Percentiles rank a stretch among this genome's conserved stretches.
phyloP scores from a whole-genome alignment of 1,140 invertebrate species.

The Platyscapa corneri region DNA sequence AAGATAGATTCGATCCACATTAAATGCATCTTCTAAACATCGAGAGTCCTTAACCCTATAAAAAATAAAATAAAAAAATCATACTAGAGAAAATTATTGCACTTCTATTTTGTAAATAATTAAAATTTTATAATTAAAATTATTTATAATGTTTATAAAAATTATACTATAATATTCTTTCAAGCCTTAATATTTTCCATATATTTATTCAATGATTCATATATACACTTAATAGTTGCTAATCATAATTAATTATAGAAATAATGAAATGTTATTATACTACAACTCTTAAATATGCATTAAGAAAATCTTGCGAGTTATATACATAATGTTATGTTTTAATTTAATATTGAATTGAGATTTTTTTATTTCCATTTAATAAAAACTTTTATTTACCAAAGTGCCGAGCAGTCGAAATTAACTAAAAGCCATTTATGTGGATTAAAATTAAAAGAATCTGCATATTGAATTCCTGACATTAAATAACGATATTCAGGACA shows the following conservation, averaged over 20 bases:
- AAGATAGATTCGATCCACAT: conserved; percentile 93
- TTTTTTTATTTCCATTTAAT: too few relatives aligned
- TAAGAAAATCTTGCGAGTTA: too few relatives aligned
- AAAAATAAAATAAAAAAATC: conserved; percentile 13
- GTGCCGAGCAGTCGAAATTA: conserved; percentile 93
- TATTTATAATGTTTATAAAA: neutral
- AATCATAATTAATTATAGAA: too few relatives aligned
- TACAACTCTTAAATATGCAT: too few relatives aligned
- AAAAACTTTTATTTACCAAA: conserved; percentile 79
- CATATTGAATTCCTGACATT: conserved; percentile 87
- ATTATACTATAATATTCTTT: neutral
- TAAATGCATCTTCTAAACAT: conserved; percentile 89
- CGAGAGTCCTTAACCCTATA: conserved; percentile 86
- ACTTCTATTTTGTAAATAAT: neutral
- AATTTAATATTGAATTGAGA: too few relatives aligned
- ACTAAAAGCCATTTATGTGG: conserved; percentile 94
- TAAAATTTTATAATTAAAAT: neutral
- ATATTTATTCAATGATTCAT: too few relatives aligned
- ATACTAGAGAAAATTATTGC: neutral
- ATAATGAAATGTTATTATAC: too few relatives aligned
- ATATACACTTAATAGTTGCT: too few relatives aligned
- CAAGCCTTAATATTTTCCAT: too few relatives aligned
- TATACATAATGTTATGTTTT: too few relatives aligned
- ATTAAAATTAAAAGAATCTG: conserved; percentile 93
- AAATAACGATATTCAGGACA: conserved; percentile 91